Conservation (phyloP, 2,797 vertebrate genomes). For the Limnodromus scolopaceus region DNA sequence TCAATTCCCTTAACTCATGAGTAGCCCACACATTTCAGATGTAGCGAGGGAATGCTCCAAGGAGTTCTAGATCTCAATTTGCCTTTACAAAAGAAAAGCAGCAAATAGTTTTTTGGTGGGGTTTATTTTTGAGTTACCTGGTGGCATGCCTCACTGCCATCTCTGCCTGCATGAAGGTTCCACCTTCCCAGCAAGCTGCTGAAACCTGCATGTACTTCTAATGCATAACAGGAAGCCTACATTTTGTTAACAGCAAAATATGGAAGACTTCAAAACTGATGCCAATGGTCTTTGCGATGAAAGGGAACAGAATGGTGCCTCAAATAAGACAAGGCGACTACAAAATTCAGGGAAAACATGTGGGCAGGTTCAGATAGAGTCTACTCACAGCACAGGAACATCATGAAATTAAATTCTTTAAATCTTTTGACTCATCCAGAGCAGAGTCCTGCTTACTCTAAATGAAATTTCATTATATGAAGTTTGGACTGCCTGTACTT, state of each 20-base stretch:
- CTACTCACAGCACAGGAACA: neutral
- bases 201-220: neutral
- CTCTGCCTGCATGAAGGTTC: rapidly evolving
- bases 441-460: neutral
- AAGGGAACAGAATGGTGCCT: neutral
- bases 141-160: neutral
- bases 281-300: neutral
- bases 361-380: neutral
- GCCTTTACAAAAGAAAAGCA: neutral
- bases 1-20: neutral
- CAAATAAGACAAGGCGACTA: neutral
- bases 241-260: neutral
- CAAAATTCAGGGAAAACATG: neutral
- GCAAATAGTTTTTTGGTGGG: neutral
- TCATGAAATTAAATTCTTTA: neutral
- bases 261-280: neutral
- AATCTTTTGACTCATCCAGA: neutral
- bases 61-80: neutral
- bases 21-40: neutral
- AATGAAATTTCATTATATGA: neutral
- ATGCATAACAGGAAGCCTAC: neutral
- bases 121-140: neutral
- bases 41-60: neutral
- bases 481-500: neutral
- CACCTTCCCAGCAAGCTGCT: neutral